Percentiles rank a stretch among this genome's conserved stretches.
Conservation (phyloP, 2,113 vertebrate genomes). For the Triplophysa rosa region DNA sequence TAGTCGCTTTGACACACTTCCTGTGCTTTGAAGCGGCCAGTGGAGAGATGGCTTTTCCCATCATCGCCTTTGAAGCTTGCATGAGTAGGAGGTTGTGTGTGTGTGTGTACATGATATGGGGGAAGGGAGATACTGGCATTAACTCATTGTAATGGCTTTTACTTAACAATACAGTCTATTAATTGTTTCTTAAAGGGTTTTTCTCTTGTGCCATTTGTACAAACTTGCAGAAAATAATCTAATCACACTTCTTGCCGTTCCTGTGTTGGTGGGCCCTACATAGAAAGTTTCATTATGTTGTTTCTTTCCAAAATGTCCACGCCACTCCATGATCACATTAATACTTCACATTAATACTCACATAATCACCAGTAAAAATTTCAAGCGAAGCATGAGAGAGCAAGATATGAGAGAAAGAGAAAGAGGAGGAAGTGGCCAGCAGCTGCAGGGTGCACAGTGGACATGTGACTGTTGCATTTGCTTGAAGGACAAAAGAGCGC, state of each 20-base stretch:
- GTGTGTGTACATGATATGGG: constrained; percentile 34
- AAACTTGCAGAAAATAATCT: not conserved
- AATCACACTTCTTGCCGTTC: constrained; percentile 37
- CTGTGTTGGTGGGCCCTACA: constrained; percentile 55
- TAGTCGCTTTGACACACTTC: constrained; percentile 78
- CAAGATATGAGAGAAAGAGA: constrained; percentile 31
- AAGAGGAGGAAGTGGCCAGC: constrained; percentile 57
- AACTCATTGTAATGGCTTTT: constrained; percentile 60
- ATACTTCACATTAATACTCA: not conserved
- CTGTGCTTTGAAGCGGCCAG: constrained; percentile 80
- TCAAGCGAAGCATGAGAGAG: constrained; percentile 50
- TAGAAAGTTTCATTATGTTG: constrained; percentile 49
- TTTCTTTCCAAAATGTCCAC: constrained; percentile 55
- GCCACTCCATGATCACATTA: constrained; percentile 62
- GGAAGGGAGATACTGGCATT: constrained; percentile 55
- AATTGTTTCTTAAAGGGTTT: constrained; percentile 14
- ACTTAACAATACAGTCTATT: constrained; percentile 46
- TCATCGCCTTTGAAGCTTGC: constrained; percentile 70
- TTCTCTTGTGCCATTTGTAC: not conserved
- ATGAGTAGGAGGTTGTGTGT: constrained; percentile 48
- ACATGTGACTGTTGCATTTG: constrained; percentile 79
- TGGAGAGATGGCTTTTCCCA: constrained; percentile 74
- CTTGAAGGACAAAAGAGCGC: constrained; percentile 69
- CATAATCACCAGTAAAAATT: constrained; percentile 79
- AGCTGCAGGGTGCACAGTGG: constrained; percentile 70